Evolutionary conservation across 30 jellyfish, hydroid and myxozoan genomes (phyloP), one percentile per base, ranked within the genome.

Genomic region (Turritopsis dohrnii): DNA sequence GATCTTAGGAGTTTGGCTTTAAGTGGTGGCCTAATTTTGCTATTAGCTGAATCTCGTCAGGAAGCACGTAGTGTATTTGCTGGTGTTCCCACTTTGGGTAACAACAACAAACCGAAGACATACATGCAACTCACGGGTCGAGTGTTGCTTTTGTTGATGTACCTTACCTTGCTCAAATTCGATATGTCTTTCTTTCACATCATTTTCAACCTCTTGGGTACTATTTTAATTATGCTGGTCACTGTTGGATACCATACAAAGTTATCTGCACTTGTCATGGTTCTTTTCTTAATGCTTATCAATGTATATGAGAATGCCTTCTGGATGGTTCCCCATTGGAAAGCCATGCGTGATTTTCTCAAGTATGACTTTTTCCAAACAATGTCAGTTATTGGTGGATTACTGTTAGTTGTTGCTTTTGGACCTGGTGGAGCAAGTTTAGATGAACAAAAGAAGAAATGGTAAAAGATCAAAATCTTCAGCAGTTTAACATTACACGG

Each of bases 361-460:
- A 95, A 95, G 88, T 95, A 89, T 75, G 99, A 95, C 52, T 95
- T 95, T 92, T 95, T 95, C 89, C 99, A 95, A 88, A 95, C 97
- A 75, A 95, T 95, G 99, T 95, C 99, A 71, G 97, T 95, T n/a
- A 90, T 95, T 82, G 99, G 99, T 81, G 99, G 99, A 23, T 83
- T 95, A 23, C 91, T 95, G 71, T 81, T 95, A 81, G 95, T 95
- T 25, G 99, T 95, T 71, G 97, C 99, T 52, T 85, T 95, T 66
- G 99, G 99, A 27, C 99, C 99, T 26, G 99, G 99, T 66, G 97
- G 97, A 20, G 99, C 93, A 18, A 95, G 99, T 79, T 81, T 95
- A 26, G 99, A 95, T 85, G 99, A 95, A 80, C 96, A 85, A 73
- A 95, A 89, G 88, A 95, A 95, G 89, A 95, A 88, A 52, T 95